Evolutionary conservation across 1,140 invertebrate species (phyloP).

Genomic region (Colletes gigas): DNA sequence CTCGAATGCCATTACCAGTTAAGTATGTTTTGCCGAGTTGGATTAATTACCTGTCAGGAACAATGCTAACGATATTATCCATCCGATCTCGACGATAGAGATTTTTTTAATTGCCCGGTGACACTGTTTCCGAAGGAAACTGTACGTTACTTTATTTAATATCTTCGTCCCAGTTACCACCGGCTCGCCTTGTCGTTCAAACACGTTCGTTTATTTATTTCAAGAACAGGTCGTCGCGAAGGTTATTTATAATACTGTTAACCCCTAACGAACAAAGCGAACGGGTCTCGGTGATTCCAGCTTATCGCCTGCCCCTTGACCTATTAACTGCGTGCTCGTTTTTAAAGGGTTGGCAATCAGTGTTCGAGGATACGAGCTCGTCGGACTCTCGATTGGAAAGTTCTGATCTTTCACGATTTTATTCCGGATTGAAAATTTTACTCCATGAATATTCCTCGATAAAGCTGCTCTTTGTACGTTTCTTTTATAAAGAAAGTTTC

Average conservation of each 20-base stretch:
- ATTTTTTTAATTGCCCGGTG: neutral
- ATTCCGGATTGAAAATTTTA: neutral
- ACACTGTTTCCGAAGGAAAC: slow-evolving; percentile 18
- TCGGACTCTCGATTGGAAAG: neutral
- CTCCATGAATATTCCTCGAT: neutral
- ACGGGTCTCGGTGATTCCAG: neutral
- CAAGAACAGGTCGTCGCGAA: neutral
- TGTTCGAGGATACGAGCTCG: neutral
- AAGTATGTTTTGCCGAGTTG: neutral
- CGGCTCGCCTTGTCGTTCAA: slow-evolving; percentile 12
- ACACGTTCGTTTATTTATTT: neutral
- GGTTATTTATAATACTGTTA: slow-evolving; percentile 1
- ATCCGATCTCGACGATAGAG: neutral
- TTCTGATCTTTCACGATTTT: neutral
- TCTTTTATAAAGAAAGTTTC: no score
- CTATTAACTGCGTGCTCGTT: neutral
- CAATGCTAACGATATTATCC: neutral
- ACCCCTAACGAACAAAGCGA: neutral
- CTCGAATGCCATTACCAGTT: no score
- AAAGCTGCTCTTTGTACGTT: neutral
- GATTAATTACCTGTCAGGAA: neutral
- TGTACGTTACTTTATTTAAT: neutral
- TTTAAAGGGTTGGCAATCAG: neutral
- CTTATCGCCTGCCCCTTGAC: neutral
- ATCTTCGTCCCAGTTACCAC: neutral